These are phyloP conservation scores for Tetropium fuscum DNA, from an alignment of 2,888 invertebrate genomes.

Conservation along the genomic window DNA sequence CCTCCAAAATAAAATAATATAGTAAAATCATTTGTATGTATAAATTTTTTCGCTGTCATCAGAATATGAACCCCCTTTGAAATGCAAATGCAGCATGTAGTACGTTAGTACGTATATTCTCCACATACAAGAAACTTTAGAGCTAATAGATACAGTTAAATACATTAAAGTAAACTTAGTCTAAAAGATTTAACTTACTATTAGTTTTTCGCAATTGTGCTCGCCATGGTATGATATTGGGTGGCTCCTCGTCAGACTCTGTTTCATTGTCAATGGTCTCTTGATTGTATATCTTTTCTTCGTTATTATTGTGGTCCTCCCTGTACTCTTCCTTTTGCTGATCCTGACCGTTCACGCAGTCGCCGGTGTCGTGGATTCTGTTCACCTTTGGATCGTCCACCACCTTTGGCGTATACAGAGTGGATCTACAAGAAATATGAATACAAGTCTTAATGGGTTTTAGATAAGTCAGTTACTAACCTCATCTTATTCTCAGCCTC, in stretches of 20 bases:
- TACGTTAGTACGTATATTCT: too few species aligned
- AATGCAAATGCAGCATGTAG: too few species aligned
- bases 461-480: conserved; percentile 70
- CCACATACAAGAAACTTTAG: background rate
- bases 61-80: too few species aligned
- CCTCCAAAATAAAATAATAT: too few species aligned
- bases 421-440: conserved; percentile 69
- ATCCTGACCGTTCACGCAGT: conserved; percentile 65
- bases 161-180: conserved; percentile 60
- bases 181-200: conserved; percentile 87
- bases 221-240: conserved; percentile 87
- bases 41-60: too few species aligned
- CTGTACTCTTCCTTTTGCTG: conserved; percentile 50
- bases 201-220: conserved; percentile 91
- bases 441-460: too few species aligned
- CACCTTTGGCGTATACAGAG: conserved; percentile 79
- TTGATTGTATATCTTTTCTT: conserved; percentile 48
- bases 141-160: background rate
- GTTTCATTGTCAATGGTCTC: conserved; percentile 47
- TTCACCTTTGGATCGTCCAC: conserved; percentile 70
- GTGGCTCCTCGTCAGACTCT: conserved; percentile 67
- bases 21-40: too few species aligned
- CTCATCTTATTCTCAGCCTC: conserved; percentile 81
- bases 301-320: conserved; percentile 63
- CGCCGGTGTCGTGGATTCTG: conserved; percentile 62